phyloP scores from a whole-genome alignment of 2,888 invertebrate species.

The Agrotis exclamationis region DNA sequence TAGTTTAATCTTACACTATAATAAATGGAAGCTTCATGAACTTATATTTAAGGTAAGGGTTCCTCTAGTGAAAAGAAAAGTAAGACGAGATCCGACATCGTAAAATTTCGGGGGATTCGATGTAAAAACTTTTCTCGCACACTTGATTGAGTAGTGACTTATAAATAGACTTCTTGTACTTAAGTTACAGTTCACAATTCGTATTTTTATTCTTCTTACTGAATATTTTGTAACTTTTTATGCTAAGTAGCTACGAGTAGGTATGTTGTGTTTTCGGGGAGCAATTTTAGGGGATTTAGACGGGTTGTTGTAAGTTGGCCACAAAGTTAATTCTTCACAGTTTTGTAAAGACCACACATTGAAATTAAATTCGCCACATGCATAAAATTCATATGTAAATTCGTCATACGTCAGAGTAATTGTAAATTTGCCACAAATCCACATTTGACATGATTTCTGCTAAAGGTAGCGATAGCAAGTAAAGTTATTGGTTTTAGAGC shows the following conservation, averaged over 20 bases:
- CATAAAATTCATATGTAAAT: no score
- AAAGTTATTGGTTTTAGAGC: no score
- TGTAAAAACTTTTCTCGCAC: slow-evolving; percentile 30
- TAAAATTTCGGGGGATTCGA: slow-evolving; percentile 29
- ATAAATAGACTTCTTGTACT: slow-evolving; percentile 2
- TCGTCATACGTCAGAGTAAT: no score
- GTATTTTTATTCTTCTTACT: not conserved
- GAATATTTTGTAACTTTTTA: no score
- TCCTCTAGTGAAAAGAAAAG: slow-evolving; percentile 19
- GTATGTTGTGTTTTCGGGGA: not conserved
- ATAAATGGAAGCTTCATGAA: slow-evolving; percentile 6
- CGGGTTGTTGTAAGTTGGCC: no score
- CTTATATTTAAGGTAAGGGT: slow-evolving; percentile 6
- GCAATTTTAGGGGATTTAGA: not conserved
- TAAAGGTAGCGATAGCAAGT: no score
- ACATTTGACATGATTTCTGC: no score
- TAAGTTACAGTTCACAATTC: not conserved
- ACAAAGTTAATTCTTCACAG: no score
- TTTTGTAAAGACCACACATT: no score
- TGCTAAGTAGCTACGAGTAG: no score
- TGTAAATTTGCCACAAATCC: no score
- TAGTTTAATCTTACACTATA: not conserved
- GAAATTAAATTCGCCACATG: no score
- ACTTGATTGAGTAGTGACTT: slow-evolving; percentile 20
- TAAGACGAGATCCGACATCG: slow-evolving; percentile 11